Percentiles rank a stretch among this genome's conserved stretches.
phyloP scores from a whole-genome alignment of 2,113 vertebrate species.

The Syngnathus typhle region DNA sequence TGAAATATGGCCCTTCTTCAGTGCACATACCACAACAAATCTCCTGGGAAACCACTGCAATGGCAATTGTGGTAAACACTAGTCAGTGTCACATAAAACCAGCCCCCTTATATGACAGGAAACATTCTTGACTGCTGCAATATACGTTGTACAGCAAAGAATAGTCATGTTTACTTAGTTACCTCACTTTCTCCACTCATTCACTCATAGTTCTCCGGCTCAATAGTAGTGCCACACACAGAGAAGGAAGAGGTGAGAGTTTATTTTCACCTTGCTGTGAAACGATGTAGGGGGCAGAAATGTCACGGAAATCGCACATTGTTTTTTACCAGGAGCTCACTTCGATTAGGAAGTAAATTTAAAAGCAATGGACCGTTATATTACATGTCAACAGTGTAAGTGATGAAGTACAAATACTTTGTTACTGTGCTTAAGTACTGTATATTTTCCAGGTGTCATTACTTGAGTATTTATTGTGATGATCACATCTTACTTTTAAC shows the following conservation, averaged over 20 bases:
- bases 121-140: slow-evolving; percentile 41
- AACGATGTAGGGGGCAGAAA: slow-evolving; percentile 25
- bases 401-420: background rate
- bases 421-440: background rate
- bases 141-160: slow-evolving; percentile 32
- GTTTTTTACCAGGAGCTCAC: slow-evolving; percentile 21
- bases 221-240: slow-evolving; percentile 13
- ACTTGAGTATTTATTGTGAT: too few species aligned
- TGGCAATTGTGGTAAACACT: slow-evolving; percentile 60
- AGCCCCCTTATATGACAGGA: slow-evolving; percentile 41
- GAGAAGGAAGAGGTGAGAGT: slow-evolving; percentile 36
- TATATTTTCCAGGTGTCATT: background rate
- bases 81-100: slow-evolving; percentile 57
- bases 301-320: slow-evolving; percentile 13
- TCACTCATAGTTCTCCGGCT: slow-evolving; percentile 23
- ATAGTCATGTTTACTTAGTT: slow-evolving; percentile 23
- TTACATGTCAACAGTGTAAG: slow-evolving; percentile 2
- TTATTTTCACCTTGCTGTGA: slow-evolving; percentile 13
- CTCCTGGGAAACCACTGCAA: slow-evolving; percentile 47
- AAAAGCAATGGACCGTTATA: background rate
- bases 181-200: slow-evolving; percentile 5
- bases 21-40: slow-evolving; percentile 52
- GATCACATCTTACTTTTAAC: too few species aligned
- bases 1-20: slow-evolving; percentile 49
- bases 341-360: slow-evolving; percentile 1